Evolutionary conservation across 2,888 invertebrate species (phyloP).

Genomic region (Yponomeuta evonymella): DNA sequence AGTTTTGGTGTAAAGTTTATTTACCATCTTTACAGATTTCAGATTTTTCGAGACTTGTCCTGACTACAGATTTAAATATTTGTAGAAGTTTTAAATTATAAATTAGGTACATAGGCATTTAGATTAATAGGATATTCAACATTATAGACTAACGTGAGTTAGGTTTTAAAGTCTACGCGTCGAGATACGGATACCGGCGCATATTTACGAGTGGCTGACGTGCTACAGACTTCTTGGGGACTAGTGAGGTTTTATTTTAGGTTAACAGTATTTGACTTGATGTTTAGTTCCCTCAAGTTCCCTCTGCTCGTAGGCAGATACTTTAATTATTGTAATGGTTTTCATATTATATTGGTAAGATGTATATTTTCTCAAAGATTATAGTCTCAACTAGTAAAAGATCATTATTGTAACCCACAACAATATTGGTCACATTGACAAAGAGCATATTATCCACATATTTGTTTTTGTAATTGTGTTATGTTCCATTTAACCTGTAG

Average conservation of each 20-base stretch:
- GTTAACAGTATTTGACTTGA: conserved; percentile 59
- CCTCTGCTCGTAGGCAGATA: conserved; percentile 5
- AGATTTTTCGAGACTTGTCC: conserved; percentile 7
- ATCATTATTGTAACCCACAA: neutral
- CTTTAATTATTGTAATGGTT: conserved; percentile 6
- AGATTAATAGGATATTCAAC: conserved; percentile 13
- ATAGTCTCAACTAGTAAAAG: neutral
- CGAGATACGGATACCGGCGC: neutral
- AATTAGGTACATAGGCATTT: conserved; percentile 26
- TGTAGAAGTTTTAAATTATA: conserved; percentile 33
- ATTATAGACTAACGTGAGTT: conserved; percentile 11
- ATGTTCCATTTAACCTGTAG: neutral
- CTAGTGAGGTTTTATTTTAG: conserved; percentile 33
- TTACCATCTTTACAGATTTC: neutral
- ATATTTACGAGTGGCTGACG: neutral
- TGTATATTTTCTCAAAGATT: conserved; percentile 4
- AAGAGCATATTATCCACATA: neutral
- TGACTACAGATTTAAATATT: conserved; percentile 22
- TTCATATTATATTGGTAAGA: neutral
- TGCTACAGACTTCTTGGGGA: neutral
- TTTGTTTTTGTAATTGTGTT: neutral
- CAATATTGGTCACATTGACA: neutral
- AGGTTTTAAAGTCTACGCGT: conserved; percentile 10
- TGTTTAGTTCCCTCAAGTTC: conserved; percentile 48
- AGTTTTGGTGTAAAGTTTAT: neutral